Percentiles rank a stretch among this genome's conserved stretches.
phyloP scores from a whole-genome alignment of 1,140 invertebrate genomes.

The Orchestia grillus region DNA sequence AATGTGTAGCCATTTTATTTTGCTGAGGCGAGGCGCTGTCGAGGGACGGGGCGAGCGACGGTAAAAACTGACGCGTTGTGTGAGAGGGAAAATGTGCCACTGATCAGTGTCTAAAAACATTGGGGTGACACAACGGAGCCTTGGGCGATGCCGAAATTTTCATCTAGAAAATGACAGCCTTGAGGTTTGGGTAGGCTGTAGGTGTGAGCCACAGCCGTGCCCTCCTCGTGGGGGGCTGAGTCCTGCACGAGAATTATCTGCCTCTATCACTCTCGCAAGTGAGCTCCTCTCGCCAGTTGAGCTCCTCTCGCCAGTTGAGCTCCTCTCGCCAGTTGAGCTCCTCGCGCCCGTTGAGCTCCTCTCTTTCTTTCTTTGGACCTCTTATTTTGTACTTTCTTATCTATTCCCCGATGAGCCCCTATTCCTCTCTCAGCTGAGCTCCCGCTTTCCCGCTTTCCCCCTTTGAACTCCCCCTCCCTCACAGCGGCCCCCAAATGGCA shows the following conservation, averaged over 20 bases:
- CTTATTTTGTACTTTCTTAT: background rate
- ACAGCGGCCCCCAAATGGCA: no score
- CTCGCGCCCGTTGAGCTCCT: background rate
- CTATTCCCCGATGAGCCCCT: background rate
- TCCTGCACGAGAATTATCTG: no score
- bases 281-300: background rate
- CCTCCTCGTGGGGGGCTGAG: no score
- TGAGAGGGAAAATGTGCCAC: background rate
- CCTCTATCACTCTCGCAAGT: no score
- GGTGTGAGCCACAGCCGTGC: no score
- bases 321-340: background rate
- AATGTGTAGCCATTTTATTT: background rate
- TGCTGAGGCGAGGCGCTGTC: background rate
- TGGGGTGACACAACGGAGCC: background rate
- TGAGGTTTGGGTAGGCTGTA: no score
- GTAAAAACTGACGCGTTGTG: background rate
- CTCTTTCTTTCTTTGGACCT: background rate
- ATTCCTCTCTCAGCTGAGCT: background rate
- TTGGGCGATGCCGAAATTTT: no score
- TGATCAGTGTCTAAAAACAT: background rate
- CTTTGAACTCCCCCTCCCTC: background rate
- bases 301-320: background rate
- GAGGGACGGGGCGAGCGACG: background rate
- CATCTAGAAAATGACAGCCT: no score
- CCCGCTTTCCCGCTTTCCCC: background rate